Percentiles rank a stretch among this genome's conserved stretches.
phyloP scores from a whole-genome alignment of 2,888 invertebrate genomes.

The Ommatoiulus sabulosus region DNA sequence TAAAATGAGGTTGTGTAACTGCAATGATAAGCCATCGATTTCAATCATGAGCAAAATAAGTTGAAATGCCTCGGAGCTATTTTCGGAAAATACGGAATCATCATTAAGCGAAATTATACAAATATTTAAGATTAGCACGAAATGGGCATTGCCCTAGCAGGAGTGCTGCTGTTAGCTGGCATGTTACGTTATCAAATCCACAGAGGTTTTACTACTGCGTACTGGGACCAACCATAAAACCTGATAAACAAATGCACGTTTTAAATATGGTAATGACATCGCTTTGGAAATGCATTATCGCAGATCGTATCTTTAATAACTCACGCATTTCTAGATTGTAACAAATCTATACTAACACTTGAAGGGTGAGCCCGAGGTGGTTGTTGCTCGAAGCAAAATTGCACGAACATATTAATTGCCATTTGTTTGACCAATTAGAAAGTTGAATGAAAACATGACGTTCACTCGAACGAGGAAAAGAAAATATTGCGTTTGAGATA shows the following conservation, averaged over 20 bases:
- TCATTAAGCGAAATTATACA: not conserved
- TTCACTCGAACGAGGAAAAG: no score
- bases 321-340: not conserved
- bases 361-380: not conserved
- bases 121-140: not conserved
- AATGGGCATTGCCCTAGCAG: not conserved
- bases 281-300: not conserved
- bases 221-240: not conserved
- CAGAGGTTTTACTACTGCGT: not conserved
- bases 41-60: not conserved
- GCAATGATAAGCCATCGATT: not conserved
- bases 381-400: not conserved
- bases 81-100: not conserved
- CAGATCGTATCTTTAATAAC: not conserved
- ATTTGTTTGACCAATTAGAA: not conserved
- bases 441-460: no score
- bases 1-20: no score
- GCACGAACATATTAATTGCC: not conserved
- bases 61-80: not conserved
- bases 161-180: not conserved
- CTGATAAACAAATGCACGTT: constrained; percentile 1
- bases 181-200: not conserved
- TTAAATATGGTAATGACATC: not conserved
- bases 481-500: no score
- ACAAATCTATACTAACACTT: not conserved